A percentile compares a stretch with the other conserved stretches of the same genome.
These are phyloP conservation scores for Ceriagrion tenellum DNA, from an alignment of 2,888 invertebrate genomes.

Conservation along the genomic window DNA sequence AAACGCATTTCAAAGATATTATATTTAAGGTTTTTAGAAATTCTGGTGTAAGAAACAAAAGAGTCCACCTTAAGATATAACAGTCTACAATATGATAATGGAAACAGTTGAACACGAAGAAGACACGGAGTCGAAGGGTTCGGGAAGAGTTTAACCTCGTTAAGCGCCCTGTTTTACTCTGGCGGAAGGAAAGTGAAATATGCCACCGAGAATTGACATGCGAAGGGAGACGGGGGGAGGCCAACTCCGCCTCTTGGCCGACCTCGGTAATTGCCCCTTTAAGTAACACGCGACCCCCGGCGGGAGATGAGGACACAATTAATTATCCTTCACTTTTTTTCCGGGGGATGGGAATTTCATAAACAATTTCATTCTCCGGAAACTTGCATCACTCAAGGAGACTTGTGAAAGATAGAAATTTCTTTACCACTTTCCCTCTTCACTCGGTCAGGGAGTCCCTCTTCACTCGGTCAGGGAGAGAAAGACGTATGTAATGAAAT, in stretches of 20 bases:
- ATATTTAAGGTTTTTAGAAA: too few relatives aligned
- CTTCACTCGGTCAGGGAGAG: too few relatives aligned
- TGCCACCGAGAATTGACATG: neutral
- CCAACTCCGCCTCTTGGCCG: neutral
- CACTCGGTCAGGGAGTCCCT: too few relatives aligned
- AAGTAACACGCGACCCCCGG: neutral
- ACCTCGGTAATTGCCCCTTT: neutral
- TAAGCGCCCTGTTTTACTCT: neutral
- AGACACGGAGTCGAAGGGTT: neutral
- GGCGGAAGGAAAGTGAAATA: neutral
- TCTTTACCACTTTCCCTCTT: too few relatives aligned
- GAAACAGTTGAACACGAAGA: neutral
- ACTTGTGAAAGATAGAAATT: neutral
- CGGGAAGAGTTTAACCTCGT: neutral
- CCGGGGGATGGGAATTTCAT: neutral
- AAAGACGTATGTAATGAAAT: neutral
- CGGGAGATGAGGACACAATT: neutral
- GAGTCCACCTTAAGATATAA: too few relatives aligned
- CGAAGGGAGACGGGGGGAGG: neutral
- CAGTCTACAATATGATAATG: neutral
- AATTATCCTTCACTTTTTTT: neutral
- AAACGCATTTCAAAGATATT: too few relatives aligned
- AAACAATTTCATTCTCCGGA: neutral
- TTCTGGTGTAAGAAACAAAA: too few relatives aligned
- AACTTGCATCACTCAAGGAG: neutral